Percentiles rank a stretch among this genome's conserved stretches.
Evolutionary conservation across 2,888 invertebrate genomes (phyloP).

Genomic region (Drosophila neutralis): DNA sequence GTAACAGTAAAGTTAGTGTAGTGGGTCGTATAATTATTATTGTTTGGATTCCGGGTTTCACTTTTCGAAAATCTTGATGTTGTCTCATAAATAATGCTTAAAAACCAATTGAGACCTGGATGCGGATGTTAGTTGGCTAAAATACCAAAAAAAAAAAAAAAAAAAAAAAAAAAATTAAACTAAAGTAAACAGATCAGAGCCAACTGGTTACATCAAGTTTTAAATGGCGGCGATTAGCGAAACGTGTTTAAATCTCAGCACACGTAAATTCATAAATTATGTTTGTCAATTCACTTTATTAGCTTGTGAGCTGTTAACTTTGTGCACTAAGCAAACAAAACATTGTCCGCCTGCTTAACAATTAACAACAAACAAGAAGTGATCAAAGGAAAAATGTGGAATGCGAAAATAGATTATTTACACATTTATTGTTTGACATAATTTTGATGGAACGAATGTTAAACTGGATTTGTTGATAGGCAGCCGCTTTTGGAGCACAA

Average conservation of each 20-base stretch:
- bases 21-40: constrained; percentile 37
- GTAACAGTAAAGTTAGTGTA: constrained; percentile 1
- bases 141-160: background rate
- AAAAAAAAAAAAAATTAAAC: background rate
- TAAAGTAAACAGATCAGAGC: constrained; percentile 25
- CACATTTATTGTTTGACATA: background rate
- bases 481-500: constrained; percentile 8
- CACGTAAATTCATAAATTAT: background rate
- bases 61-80: constrained; percentile 25
- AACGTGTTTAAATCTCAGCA: constrained; percentile 43
- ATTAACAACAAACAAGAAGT: background rate
- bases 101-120: constrained; percentile 18
- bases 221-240: constrained; percentile 43
- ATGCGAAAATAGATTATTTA: constrained; percentile 1
- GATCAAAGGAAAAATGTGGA: background rate
- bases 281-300: background rate
- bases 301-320: background rate
- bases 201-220: constrained; percentile 44
- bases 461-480: constrained; percentile 19
- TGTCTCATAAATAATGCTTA: constrained; percentile 30
- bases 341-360: too few relatives aligned
- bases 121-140: constrained; percentile 30
- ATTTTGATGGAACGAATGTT: background rate
- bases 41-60: constrained; percentile 50
- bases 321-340: too few relatives aligned